Evolutionary conservation across 2,797 vertebrate genomes (phyloP).

Genomic region (Hephaestus fuliginosus): DNA sequence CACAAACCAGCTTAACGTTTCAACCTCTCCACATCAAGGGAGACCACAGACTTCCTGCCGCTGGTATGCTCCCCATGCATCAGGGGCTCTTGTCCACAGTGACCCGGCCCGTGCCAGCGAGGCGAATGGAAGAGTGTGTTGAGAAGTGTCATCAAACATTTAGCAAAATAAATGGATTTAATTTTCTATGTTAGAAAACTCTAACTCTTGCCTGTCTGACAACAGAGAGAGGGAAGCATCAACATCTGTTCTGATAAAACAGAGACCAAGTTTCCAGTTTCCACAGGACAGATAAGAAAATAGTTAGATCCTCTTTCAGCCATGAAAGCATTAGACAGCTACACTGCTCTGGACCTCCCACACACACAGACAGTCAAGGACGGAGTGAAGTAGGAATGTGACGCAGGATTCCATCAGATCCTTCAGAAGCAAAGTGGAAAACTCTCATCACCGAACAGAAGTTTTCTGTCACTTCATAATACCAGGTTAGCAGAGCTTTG

Average conservation of each 20-base stretch:
- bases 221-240: slow-evolving; percentile 1
- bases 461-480: slow-evolving; percentile 13
- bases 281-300: slow-evolving; percentile 59
- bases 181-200: background rate
- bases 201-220: slow-evolving; percentile 9
- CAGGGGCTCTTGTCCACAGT: slow-evolving; percentile 45
- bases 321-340: slow-evolving; percentile 48
- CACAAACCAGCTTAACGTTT: slow-evolving; percentile 66
- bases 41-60: slow-evolving; percentile 79
- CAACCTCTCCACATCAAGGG: slow-evolving; percentile 76
- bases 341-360: slow-evolving; percentile 61
- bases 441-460: slow-evolving; percentile 29
- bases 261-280: slow-evolving; percentile 63
- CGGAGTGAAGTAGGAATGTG: slow-evolving; percentile 71
- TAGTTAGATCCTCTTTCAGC: slow-evolving; percentile 49
- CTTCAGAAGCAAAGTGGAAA: slow-evolving; percentile 70
- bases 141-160: slow-evolving; percentile 19
- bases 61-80: slow-evolving; percentile 68
- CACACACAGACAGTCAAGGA: slow-evolving; percentile 74
- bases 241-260: slow-evolving; percentile 54
- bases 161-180: background rate
- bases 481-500: slow-evolving; percentile 35
- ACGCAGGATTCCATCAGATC: slow-evolving; percentile 76
- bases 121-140: background rate
- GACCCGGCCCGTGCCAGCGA: slow-evolving; percentile 24